These are phyloP conservation scores for Pemphredon lugubris DNA, from an alignment of 2,888 invertebrate genomes.

Conservation along the genomic window DNA sequence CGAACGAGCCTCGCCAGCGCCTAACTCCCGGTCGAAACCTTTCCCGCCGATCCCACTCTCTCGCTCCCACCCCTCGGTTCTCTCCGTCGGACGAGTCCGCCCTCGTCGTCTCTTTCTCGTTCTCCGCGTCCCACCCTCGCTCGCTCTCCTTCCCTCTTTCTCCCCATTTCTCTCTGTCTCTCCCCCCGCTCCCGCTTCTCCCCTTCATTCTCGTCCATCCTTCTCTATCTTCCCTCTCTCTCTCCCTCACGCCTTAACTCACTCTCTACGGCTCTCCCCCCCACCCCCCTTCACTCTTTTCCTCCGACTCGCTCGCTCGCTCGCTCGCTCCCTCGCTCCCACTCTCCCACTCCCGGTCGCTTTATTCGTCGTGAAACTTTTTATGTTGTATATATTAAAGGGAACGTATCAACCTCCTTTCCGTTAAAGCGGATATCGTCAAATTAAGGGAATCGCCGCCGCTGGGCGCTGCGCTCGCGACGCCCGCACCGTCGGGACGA, in stretches of 20 bases:
- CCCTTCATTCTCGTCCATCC: constrained; percentile 21
- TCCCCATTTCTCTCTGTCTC: constrained; percentile 10
- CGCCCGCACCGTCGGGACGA: no score
- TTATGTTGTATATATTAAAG: constrained; percentile 79
- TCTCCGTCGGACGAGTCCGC: constrained; percentile 32
- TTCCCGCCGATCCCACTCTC: constrained; percentile 15
- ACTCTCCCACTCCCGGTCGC: constrained; percentile 68
- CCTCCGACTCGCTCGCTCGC: constrained; percentile 23
- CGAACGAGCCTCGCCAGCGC: neutral
- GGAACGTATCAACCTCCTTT: constrained; percentile 75
- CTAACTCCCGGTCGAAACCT: constrained; percentile 46
- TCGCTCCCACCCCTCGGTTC: no score
- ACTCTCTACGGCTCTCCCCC: constrained; percentile 46
- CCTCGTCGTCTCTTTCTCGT: constrained; percentile 23
- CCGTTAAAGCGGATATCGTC: constrained; percentile 75
- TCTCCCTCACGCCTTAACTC: constrained; percentile 45
- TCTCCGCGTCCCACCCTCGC: constrained; percentile 25
- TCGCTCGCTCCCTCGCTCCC: constrained; percentile 44
- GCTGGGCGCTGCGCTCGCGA: constrained; percentile 18
- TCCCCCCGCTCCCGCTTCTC: constrained; percentile 17
- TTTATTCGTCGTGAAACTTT: constrained; percentile 79
- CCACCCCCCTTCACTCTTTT: constrained; percentile 21
- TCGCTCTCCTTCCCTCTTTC: constrained; percentile 24
- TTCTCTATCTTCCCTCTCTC: constrained; percentile 26
- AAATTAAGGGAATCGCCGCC: constrained; percentile 70